These are phyloP conservation scores for Craterocephalus amniculus DNA, from an alignment of 2,797 vertebrate species.

Conservation along the genomic window DNA sequence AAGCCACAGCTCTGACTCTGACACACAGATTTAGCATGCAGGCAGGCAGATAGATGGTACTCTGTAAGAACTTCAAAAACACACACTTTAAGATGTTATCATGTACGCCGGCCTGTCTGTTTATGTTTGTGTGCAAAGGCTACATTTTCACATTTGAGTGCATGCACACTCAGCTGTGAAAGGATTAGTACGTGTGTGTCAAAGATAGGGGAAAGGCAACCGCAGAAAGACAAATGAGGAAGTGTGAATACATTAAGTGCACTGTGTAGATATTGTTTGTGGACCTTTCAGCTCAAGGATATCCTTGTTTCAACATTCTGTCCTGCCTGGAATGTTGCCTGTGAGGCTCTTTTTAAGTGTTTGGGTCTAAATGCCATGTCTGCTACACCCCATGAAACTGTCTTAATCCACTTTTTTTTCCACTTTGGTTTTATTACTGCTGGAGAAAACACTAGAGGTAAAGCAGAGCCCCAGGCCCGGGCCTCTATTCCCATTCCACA, in stretches of 20 bases:
- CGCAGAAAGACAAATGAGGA: conserved; percentile 73
- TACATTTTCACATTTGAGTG: conserved; percentile 40
- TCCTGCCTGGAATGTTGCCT: conserved; percentile 79
- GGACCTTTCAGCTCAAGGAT: conserved; percentile 77
- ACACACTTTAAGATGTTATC: conserved; percentile 59
- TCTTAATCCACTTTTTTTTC: conserved; percentile 79
- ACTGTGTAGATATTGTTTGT: conserved; percentile 76
- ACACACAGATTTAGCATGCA: conserved; percentile 39
- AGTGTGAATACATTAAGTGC: conserved; percentile 74
- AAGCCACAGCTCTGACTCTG: conserved; percentile 52
- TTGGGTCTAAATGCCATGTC: conserved; percentile 82
- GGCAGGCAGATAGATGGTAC: conserved; percentile 47
- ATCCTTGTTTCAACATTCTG: conserved; percentile 79
- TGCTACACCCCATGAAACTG: conserved; percentile 87
- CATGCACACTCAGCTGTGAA: conserved; percentile 45
- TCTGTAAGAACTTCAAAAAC: conserved; percentile 48
- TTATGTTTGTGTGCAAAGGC: conserved; percentile 52
- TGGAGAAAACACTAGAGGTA: conserved; percentile 80
- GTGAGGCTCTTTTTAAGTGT: conserved; percentile 78
- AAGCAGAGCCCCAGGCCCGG: conserved; percentile 78
- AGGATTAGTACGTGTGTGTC: conserved; percentile 69
- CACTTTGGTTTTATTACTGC: conserved; percentile 81
- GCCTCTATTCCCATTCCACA: conserved; percentile 83
- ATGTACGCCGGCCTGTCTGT: conserved; percentile 43
- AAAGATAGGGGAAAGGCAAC: conserved; percentile 63